Conservation (phyloP, 2,888 invertebrate species). For the Melinopterus prodromus region DNA sequence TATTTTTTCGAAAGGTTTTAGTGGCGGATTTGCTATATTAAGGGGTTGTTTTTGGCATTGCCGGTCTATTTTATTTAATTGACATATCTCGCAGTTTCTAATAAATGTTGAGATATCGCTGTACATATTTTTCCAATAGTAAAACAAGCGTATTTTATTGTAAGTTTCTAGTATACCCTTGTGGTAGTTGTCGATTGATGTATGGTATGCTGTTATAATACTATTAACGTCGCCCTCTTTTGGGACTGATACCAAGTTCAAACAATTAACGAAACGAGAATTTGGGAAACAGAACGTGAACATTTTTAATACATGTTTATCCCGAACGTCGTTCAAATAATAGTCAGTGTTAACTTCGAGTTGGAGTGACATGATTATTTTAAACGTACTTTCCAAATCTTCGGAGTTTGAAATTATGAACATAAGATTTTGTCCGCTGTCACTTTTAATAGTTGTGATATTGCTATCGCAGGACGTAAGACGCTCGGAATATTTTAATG, state of each 20-base stretch:
- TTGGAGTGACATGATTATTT: neutral
- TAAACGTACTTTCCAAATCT: neutral
- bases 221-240: neutral
- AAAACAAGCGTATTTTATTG: neutral
- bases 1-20: conserved; percentile 4
- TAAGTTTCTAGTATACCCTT: conserved; percentile 8
- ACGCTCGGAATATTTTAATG: neutral
- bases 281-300: neutral
- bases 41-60: neutral
- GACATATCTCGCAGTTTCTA: conserved; percentile 16
- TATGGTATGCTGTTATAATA: neutral
- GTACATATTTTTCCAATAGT: conserved; percentile 17
- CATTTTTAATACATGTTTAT: neutral
- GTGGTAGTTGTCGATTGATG: conserved; percentile 4
- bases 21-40: neutral
- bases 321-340: neutral
- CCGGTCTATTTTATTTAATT: conserved; percentile 9
- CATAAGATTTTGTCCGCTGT: neutral
- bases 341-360: neutral
- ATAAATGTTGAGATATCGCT: conserved; percentile 15
- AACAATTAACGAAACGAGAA: neutral
- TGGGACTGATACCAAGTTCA: neutral
- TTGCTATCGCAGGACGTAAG: neutral
- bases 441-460: neutral
- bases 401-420: neutral